phyloP scores from a whole-genome alignment of 2,888 invertebrate species.

The Drosophila borborema region DNA sequence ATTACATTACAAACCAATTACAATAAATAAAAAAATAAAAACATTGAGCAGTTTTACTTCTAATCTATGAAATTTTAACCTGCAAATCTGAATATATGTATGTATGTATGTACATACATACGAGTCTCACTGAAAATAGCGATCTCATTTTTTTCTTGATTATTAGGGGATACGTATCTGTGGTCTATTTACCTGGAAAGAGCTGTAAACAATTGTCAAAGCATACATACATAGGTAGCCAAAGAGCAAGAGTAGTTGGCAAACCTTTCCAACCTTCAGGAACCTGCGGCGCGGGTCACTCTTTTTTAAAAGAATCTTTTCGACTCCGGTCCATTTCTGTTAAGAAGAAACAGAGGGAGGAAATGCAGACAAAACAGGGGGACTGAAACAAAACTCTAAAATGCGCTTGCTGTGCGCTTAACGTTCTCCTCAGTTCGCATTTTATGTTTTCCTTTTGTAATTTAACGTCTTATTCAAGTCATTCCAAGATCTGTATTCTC shows the following conservation, averaged over 20 bases:
- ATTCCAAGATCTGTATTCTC: slow-evolving; percentile 49
- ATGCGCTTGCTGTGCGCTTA: slow-evolving; percentile 44
- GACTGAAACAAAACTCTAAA: slow-evolving; percentile 42
- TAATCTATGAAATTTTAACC: too few relatives aligned
- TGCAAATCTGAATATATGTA: background rate
- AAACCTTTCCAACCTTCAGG: slow-evolving; percentile 13
- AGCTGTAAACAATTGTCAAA: slow-evolving; percentile 40
- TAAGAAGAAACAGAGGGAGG: slow-evolving; percentile 2
- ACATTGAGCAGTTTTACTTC: too few relatives aligned
- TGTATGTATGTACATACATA: background rate
- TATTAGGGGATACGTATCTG: background rate
- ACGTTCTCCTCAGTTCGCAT: slow-evolving; percentile 40
- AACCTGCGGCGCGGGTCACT: slow-evolving; percentile 34
- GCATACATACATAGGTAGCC: slow-evolving; percentile 1
- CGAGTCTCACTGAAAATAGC: too few relatives aligned
- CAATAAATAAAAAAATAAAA: too few relatives aligned
- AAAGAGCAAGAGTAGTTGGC: background rate
- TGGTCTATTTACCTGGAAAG: background rate
- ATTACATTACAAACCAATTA: too few relatives aligned
- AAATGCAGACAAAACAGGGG: slow-evolving; percentile 50
- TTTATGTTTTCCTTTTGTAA: slow-evolving; percentile 70
- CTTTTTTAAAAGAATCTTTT: background rate
- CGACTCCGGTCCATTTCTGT: background rate
- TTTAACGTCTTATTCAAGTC: slow-evolving; percentile 79
- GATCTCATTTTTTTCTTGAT: too few relatives aligned